Base-by-base conservation (phyloP, 2,888 invertebrate species). In the Monoplex corrugatus region DNA sequence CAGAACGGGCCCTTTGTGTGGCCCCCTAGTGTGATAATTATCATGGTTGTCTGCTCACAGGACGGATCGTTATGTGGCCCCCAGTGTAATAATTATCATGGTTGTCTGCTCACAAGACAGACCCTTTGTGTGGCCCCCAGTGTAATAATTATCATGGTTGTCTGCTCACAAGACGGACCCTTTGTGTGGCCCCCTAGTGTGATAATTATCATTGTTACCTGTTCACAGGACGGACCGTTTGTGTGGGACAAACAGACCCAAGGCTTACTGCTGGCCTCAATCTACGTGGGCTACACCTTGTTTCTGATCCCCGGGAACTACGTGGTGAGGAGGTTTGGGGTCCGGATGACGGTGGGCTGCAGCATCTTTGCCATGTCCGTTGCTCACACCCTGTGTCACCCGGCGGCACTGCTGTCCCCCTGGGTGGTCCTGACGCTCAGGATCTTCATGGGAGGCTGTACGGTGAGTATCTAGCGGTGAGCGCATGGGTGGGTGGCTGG, bases 161-260 rank as follows among this genome's bases (percentile, higher is more conserved):
- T n/a, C n/a, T n/a, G n/a, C n/a, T n/a, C n/a, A n/a, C n/a, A n/a
- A n/a, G n/a, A n/a, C n/a, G n/a, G n/a, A n/a, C n/a, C n/a, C n/a
- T n/a, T n/a, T n/a, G n/a, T n/a, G n/a, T n/a, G n/a, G n/a, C n/a
- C n/a, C n/a, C n/a, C n/a, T n/a, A n/a, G n/a, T n/a, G n/a, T n/a
- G n/a, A n/a, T n/a, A n/a, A n/a, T n/a, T n/a, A n/a, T n/a, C n/a
- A n/a, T n/a, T n/a, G n/a, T n/a, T n/a, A n/a, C n/a, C n/a, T n/a
- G n/a, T n/a, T n/a, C 38, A 35, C 72, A 87, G 86, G 86, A 86
- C 43, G 86, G 95, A 10, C 96, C 96, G 90, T 96, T 97, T 89
- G 94, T 95, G 0, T 97, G 97, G 97, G 95, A 96, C 68, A 97
- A 97, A 89, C 94, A 95, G 8, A 95, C 96, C 28, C 96, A 97